Base-by-base conservation (phyloP, 2,888 invertebrate genomes). In the Ecliptopera silaceata region DNA sequence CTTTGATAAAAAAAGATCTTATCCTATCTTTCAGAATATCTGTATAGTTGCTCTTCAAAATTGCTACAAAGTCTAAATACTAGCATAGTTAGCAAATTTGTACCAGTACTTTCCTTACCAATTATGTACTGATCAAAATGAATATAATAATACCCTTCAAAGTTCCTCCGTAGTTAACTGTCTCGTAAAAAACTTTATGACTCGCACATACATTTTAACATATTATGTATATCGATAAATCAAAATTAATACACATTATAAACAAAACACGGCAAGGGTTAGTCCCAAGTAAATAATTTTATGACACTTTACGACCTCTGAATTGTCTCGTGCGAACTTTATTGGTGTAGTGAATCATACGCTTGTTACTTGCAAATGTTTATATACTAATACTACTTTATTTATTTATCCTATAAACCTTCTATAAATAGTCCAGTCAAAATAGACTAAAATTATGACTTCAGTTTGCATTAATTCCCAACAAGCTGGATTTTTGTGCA, bases 111-210 rank as follows among this genome's bases (percentile, higher is more conserved):
- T 64, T 63, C 72, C 69, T 71, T 73, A 75, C 75, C 55, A 72
- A 69, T 71, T 72, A 74, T 74, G 78, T 77, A 76, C 72, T 69
- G 71, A 72, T 82, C 75, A 81, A 82, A 41, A 87, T 87, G 87
- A 87, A 86, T n/a, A n/a, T n/a, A n/a, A n/a, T n/a, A 85, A 77
- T 80, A 74, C 79, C 76, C 80, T 80, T 80, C 75, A 83, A 82
- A 79, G 83, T 83, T 84, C 78, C 76, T 74, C 75, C 75, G 79
- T 80, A 77, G 80, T 87, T 79, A 85, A 84, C 72, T 82, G 84
- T 80, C 81, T 76, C 84, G 86, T 88, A 87, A 89, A 89, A 83
- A 78, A 71, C 78, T 87, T 88, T 86, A 88, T 84, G 74, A 79
- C 71, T 83, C 84, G 84, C 86, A 84, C 80, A 71, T 81, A 84